These are phyloP conservation scores for Dione juno DNA, from an alignment of 2,888 invertebrate genomes.

Conservation along the genomic window DNA sequence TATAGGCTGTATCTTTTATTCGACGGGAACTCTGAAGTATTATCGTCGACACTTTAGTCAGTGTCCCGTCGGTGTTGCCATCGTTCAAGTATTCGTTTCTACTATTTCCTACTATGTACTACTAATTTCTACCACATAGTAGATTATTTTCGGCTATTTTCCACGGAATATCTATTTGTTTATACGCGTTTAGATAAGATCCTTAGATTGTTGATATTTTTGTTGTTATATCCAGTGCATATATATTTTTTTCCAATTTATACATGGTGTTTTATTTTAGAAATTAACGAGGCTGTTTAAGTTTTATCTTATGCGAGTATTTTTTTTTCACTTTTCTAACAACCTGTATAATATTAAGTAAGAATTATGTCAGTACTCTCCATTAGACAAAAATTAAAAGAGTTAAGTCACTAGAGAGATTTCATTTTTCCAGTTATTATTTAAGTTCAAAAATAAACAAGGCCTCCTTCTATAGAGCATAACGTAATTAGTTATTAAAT, in stretches of 20 bases:
- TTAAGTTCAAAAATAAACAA: too few species aligned
- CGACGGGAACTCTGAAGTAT: conserved; percentile 53
- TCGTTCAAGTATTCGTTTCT: conserved; percentile 47
- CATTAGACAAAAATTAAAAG: too few species aligned
- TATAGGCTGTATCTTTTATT: not conserved
- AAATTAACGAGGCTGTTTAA: too few species aligned
- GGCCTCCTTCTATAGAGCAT: too few species aligned
- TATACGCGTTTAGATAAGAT: conserved; percentile 50
- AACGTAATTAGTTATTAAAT: too few species aligned
- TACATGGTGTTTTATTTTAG: conserved; percentile 49
- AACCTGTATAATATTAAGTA: too few species aligned
- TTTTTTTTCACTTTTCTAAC: too few species aligned
- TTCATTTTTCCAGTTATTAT: not conserved
- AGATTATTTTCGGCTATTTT: conserved; percentile 33
- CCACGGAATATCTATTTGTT: conserved; percentile 32
- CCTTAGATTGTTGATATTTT: conserved; percentile 64
- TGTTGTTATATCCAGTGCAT: conserved; percentile 69
- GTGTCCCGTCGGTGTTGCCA: conserved; percentile 51
- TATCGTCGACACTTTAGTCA: conserved; percentile 51
- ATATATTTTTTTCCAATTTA: conserved; percentile 69
- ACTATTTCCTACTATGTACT: not conserved
- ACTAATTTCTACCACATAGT: conserved; percentile 16
- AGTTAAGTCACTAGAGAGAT: too few species aligned
- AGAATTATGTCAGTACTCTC: too few species aligned
- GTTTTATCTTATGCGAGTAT: too few species aligned